phyloP scores from a whole-genome alignment of 2,888 invertebrate genomes.

The Panopea generosa region DNA sequence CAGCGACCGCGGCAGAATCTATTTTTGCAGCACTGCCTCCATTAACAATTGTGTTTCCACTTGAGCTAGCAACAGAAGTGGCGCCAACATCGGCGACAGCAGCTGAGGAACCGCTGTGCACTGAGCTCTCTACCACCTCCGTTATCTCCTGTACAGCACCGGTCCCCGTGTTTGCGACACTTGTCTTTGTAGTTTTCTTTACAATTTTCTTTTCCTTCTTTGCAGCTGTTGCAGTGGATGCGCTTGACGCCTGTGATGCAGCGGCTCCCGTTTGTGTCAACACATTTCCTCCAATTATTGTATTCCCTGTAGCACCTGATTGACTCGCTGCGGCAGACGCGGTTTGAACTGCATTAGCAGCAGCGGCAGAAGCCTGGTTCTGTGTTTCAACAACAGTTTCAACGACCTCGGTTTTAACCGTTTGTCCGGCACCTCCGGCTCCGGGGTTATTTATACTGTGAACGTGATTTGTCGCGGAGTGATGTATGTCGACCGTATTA shows the following conservation, averaged over 20 bases:
- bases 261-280: slow-evolving; percentile 1
- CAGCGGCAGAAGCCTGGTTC: slow-evolving; percentile 35
- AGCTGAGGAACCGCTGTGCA: neutral
- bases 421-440: slow-evolving; percentile 16
- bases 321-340: slow-evolving; percentile 9
- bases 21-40: neutral
- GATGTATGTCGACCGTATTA: too few species aligned
- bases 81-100: slow-evolving; percentile 16
- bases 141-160: slow-evolving; percentile 26
- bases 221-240: slow-evolving; percentile 19
- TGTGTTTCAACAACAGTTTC: slow-evolving; percentile 45
- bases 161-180: slow-evolving; percentile 18
- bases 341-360: slow-evolving; percentile 9
- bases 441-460: neutral
- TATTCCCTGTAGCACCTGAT: neutral
- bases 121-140: slow-evolving; percentile 27
- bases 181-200: slow-evolving; percentile 47
- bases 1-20: neutral
- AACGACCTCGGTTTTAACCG: slow-evolving; percentile 43
- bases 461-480: too few species aligned
- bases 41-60: neutral
- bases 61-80: slow-evolving; percentile 4
- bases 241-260: slow-evolving; percentile 4
- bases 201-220: slow-evolving; percentile 33
- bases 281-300: neutral